phyloP scores from a whole-genome alignment of 2,797 vertebrate genomes.

The Hypotaenidia philippensis region DNA sequence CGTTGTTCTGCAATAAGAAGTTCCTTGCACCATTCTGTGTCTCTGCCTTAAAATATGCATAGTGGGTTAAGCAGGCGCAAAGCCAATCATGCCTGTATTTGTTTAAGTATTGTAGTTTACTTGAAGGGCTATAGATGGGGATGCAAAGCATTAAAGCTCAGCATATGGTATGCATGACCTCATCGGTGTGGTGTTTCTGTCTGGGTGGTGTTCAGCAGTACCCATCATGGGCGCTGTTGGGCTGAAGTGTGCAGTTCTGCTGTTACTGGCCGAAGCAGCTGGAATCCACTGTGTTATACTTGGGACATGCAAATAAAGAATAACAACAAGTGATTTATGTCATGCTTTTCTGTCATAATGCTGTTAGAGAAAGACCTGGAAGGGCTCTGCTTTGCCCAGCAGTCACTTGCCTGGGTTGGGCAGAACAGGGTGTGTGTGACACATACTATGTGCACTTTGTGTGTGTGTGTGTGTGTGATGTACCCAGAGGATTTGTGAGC shows the following conservation, averaged over 20 bases:
- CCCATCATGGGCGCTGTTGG: neutral
- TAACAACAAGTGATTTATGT: neutral
- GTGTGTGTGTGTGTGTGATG: neutral
- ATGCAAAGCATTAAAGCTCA: constrained; percentile 3
- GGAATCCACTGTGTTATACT: neutral
- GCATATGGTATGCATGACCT: constrained; percentile 21
- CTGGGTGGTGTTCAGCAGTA: constrained; percentile 32
- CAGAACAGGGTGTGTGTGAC: neutral
- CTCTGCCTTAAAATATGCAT: neutral
- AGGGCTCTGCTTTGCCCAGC: neutral
- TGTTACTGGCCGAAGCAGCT: constrained; percentile 3
- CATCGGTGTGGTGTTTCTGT: constrained; percentile 37
- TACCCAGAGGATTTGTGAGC: neutral
- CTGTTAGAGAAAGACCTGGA: neutral
- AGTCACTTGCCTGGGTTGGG: neutral
- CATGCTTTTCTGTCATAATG: neutral
- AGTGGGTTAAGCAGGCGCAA: neutral
- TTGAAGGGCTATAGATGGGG: constrained; percentile 6
- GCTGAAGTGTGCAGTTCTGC: neutral
- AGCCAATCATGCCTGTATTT: constrained; percentile 1
- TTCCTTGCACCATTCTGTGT: neutral
- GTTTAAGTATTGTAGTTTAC: constrained; percentile 1
- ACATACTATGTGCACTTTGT: neutral
- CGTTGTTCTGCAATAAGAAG: neutral
- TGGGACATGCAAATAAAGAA: neutral